A percentile compares a stretch with the other conserved stretches of the same genome.
Evolutionary conservation across 2,113 vertebrate genomes (phyloP).

Genomic region (Podiceps cristatus): DNA sequence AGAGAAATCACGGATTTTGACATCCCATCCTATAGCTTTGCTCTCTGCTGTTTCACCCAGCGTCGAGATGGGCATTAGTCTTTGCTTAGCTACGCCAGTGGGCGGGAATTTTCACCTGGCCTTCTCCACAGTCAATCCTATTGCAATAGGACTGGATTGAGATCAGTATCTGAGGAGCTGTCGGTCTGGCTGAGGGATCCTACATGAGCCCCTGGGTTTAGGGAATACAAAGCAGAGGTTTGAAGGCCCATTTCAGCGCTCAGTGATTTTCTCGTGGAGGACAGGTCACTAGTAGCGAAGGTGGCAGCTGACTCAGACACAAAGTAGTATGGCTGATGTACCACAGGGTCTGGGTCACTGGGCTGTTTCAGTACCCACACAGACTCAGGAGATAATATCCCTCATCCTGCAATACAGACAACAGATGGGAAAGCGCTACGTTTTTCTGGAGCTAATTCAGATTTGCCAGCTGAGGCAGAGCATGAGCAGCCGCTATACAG

Average conservation of each 20-base stretch:
- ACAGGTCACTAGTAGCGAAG: neutral
- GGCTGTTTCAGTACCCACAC: neutral
- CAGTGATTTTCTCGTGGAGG: neutral
- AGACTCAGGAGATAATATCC: neutral
- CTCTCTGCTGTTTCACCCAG: neutral
- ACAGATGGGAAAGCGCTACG: neutral
- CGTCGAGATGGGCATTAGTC: neutral
- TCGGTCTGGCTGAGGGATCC: neutral
- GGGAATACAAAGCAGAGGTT: neutral
- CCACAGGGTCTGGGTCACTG: neutral
- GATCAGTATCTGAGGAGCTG: neutral
- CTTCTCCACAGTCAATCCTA: neutral
- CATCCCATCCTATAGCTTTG: neutral
- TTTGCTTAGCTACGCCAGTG: neutral
- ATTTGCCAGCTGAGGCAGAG: neutral
- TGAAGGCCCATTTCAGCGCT: rapidly evolving
- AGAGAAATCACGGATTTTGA: neutral
- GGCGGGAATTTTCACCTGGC: neutral
- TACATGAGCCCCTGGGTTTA: neutral
- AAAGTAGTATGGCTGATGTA: neutral
- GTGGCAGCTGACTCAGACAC: neutral
- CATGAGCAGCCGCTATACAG: neutral
- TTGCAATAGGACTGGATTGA: neutral
- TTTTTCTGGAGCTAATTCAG: neutral
- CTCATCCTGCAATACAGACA: neutral